Base-by-base conservation (phyloP, 1,140 invertebrate genomes). In the Apolygus lucorum region DNA sequence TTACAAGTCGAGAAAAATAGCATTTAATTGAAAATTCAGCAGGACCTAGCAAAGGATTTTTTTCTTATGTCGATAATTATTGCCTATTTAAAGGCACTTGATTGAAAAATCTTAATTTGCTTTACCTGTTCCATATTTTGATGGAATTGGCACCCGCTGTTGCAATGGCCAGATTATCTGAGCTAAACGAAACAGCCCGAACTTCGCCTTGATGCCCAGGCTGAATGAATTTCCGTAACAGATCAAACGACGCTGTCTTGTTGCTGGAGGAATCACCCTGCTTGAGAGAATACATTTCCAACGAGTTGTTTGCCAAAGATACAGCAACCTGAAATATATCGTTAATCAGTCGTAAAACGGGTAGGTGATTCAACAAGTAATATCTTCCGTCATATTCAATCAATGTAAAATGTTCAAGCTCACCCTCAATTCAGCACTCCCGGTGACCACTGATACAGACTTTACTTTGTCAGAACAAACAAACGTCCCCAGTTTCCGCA, bases 111-210 rank as follows among this genome's bases (percentile, higher is more conserved):
- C n/a, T n/a, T n/a, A n/a, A n/a, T n/a, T n/a, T n/a, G n/a, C n/a
- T n/a, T 70, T 81, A 92, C 85, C 93, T 88, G 77, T 95, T 96
- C 96, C 96, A 99, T 52, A 98, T 82, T 83, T 98, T 98, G 2
- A 97, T 81, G 24, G 88, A 87, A 74, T 97, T 93, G 2, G 84
- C 86, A 76, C 93, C 90, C 0, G 88, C 93, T 0, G 95, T 92
- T 21, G 91, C 84, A 72, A 96, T 84, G 2, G 90, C 90, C 52
- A 92, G 81, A 77, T 90, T 92, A 78, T 99, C 95, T 24, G 92
- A 93, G 77, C 92, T 96, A 76, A 99, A 96, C 64, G 87, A 85
- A 17, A 99, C 80, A 34, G 89, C 87, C 42, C 92, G 82, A 1
- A 97, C 88, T 78, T 98, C 91, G 63, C 88, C 90, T 59, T 92